Base-by-base conservation (phyloP, 2,797 vertebrate species). In the Siniperca undulata region DNA sequence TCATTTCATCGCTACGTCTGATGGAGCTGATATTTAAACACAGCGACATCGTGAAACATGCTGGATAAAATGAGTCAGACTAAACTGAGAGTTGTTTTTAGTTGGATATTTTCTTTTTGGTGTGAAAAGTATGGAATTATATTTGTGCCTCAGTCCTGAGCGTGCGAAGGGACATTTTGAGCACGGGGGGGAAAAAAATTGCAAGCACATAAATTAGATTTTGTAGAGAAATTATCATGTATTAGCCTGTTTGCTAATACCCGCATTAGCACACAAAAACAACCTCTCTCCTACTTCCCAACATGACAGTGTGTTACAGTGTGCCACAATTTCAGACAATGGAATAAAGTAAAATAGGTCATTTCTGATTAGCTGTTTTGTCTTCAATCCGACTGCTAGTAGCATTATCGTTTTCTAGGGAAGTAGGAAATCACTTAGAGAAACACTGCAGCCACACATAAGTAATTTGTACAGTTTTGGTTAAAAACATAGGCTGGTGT, bases 11-110 rank as follows among this genome's bases (percentile, higher is more conserved):
- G 72, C 59, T 58, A 62, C 17, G n/a, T 78, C 67, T 75, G 74
- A 77, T 66, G 78, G 76, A 79, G 78, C 68, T 85, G 78, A 79
- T 82, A 85, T 86, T 89, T 77, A 83, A 80, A 64, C 56, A 78
- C 60, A 74, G 78, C 59, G 16, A 36, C 62, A 34, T 4, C 0
- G 50, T 56, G 70, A 67, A 68, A 20, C 34, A 42, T 19, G 19
- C 59, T 68, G 52, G 38, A 27, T 62, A 11, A 60, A 66, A 52
- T n/a, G 67, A 56, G 24, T 77, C 53, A 13, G 60, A 78, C 36
- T 44, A 20, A 82, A 48, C 40, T 16, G 27, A 52, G 46, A 44
- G 50, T 58, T 50, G n/a, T 38, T 34, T 13, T 50, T 17, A 19
- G 56, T 42, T 24, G 22, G 68, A 30, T n/a, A 7, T 30, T 34